Evolutionary conservation across 1,140 invertebrate species (phyloP).

Genomic region (Dinoponera quadriceps): DNA sequence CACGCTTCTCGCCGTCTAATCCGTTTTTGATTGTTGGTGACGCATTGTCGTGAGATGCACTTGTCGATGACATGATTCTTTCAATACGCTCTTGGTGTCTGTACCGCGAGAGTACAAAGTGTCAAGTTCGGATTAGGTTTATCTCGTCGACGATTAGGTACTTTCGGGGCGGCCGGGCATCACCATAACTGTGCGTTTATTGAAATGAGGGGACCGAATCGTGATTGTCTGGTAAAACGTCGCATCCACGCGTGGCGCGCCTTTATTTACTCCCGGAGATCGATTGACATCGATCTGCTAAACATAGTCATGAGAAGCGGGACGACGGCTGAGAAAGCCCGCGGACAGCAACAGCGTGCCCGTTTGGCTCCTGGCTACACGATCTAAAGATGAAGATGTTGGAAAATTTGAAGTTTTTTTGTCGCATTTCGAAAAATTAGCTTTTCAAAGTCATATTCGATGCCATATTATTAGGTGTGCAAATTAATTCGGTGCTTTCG

Average conservation of each 20-base stretch:
- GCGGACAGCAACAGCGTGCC: not conserved
- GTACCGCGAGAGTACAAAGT: constrained; percentile 15
- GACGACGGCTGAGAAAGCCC: constrained; percentile 4
- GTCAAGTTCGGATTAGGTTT: constrained; percentile 49
- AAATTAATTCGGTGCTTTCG: too few relatives aligned
- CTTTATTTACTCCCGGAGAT: constrained; percentile 28
- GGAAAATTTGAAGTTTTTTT: not conserved
- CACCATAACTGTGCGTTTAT: constrained; percentile 26
- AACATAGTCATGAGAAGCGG: not conserved
- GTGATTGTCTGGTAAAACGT: constrained; percentile 48
- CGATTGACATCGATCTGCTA: constrained; percentile 26
- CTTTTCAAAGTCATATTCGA: not conserved
- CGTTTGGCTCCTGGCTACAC: not conserved
- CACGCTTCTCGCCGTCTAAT: constrained; percentile 20
- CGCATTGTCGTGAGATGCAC: not conserved
- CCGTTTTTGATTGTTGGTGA: constrained; percentile 22
- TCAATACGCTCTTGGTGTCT: not conserved
- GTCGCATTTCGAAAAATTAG: not conserved
- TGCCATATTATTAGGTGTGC: too few relatives aligned
- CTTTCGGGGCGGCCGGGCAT: not conserved
- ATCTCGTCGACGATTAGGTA: constrained; percentile 58
- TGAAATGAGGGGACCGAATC: constrained; percentile 51
- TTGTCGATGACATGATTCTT: constrained; percentile 7
- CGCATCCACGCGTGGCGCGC: not conserved
- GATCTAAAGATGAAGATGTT: not conserved